Evolutionary conservation across 1,140 invertebrate species (phyloP), one percentile per base, ranked within the genome.

Genomic region (Brachionus plicatilis): DNA sequence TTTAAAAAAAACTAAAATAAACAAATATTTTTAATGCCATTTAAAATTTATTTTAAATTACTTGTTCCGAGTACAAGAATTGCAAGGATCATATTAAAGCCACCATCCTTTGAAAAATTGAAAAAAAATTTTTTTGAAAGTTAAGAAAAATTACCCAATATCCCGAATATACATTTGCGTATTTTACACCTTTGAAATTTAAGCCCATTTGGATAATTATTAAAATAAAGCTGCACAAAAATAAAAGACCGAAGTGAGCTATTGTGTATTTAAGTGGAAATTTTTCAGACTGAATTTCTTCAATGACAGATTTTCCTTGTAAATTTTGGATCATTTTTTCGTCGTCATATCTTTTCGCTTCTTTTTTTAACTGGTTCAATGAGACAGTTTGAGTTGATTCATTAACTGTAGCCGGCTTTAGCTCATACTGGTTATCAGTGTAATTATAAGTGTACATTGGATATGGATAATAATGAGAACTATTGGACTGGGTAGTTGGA

Each of bases 141-240:
- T 0, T 7, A 75, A 20, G 7, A 9, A 41, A 75, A 75, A 45
- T 4, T 47, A 75, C 70, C 72, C 72, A 76, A 50, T 76, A 76
- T 5, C 72, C 72, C 3, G 72, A 76, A 17, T 76, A 76, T 14
- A 27, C 43, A 76, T 24, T 76, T 1, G 72, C 17, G 33, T 76
- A 76, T 24, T 76, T 76, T 14, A 50, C 72, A 29, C 20, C 72
- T 14, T 76, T 76, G n/a, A 76, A 76, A 12, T 76, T 76, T 50
- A 76, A 27, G 14, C 72, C 72, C 72, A 76, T 76, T 76, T 76
- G 72, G 17, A 76, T 24, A 50, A 76, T 76, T 24, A 76, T 50
- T 12, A 76, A 27, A 14, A 24, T 17, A 76, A 76, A 50, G 50
- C 27, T 76, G 11, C 43, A 6, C 11, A 76, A 12, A 47, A 50